Evolutionary conservation across 2,888 invertebrate species (phyloP), one percentile per base, ranked within the genome.

Genomic region (Cistogaster globosa): DNA sequence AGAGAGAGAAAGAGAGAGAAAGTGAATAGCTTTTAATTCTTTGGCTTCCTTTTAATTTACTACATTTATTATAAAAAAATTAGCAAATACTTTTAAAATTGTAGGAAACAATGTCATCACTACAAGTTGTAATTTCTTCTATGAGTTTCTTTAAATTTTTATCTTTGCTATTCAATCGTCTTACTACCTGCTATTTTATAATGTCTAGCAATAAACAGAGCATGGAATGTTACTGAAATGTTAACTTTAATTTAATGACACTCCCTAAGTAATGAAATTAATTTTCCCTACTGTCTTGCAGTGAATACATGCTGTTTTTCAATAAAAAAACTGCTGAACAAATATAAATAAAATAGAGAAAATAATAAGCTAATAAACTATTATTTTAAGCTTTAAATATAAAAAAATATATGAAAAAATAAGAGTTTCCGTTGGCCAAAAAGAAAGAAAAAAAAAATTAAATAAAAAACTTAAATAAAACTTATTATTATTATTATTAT

Each of bases 61-160:
- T 32, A 32, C 6, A 42, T 12, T 4, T 38, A 9, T 65, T 11
- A 63, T 42, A 42, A 6, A 11, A 12, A 42, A 42, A 42, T 42
- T 12, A 42, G 42, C 11, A 42, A 18, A 32, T n/a, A 32, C 22
- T 9, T 67, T 16, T n/a, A 53, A 53, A 69, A 42, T 3, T 58
- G 53, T 60, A 65, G 71, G 78, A 63, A 57, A 71, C 8, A 8
- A 36, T 63, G 57, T 38, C 57, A 71, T 48, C 9, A 12, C 14
- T 45, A n/a, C 14, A 57, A 32, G 57, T 42, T 12, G 18, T 53
- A 14, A 14, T 57, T 18, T 26, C 14, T 5, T 16, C 2, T 51
- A 18, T 42, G 42, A 57, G 4, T 69, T 57, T 45, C 6, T 68
- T 42, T 26, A 53, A 42, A 11, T 7, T 42, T 42, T 9, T 51